Base-by-base conservation (phyloP, 2,888 invertebrate species). In the Mesorhabditis spiculigera region DNA sequence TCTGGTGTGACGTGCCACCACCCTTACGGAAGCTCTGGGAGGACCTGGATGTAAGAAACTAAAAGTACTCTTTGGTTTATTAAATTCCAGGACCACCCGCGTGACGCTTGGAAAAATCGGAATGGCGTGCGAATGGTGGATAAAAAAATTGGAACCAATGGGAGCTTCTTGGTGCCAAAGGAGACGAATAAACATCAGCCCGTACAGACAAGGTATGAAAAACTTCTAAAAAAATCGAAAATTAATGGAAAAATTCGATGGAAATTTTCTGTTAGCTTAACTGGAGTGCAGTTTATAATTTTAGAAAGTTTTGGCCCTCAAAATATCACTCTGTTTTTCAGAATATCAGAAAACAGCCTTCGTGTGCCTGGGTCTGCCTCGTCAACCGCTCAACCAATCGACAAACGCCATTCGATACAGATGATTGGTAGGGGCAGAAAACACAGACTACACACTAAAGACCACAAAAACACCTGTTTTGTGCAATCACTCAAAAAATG, bases 1-100 rank as follows among this genome's bases (percentile, higher is more conserved):
- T 82, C 43, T 80, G 77, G 45, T 65, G 82, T 43, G 72, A 74
- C n/a, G 77, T 82, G 28, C 82, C 82, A 5, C 80, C 81, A 44
- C 77, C 80, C 42, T 71, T 83, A 43, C 69, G 71, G 58, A 77
- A 75, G 8, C 71, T 83, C 16, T 83, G 83, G 83, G 80, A 81
- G 6, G 83, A 83, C 65, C 68, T 82, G 66, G 78, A 79, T 68
- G 76, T 76, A 45, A 70, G 28, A 28, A 28, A 28, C n/a, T n/a
- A n/a, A n/a, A n/a, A n/a, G n/a, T n/a, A n/a, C n/a, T n/a, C n/a
- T n/a, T n/a, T n/a, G n/a, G n/a, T n/a, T n/a, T n/a, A n/a, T n/a
- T n/a, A n/a, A 45, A n/a, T 71, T 72, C 44, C 63, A 77, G 78
- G 73, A 74, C 71, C 64, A 78, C 71, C 61, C 71, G 4, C 16